Evolutionary conservation across 2,888 invertebrate species (phyloP), one percentile per base, ranked within the genome.

Genomic region (Hypolimnas misippus): DNA sequence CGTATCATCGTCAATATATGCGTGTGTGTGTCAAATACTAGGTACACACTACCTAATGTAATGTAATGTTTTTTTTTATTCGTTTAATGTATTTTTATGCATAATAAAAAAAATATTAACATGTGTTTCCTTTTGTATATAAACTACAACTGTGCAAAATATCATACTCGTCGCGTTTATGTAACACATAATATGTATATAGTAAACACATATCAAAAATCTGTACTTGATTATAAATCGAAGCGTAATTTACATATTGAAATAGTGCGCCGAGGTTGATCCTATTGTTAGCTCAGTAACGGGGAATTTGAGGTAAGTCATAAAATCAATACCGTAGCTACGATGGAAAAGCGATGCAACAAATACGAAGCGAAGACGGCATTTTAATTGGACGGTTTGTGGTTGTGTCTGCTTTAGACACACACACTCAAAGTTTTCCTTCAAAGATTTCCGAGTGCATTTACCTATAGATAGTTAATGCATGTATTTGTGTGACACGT

Each of bases 311-410:
- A 51, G 42, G 14, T n/a, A 42, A 51, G 51, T 50, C n/a, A 58
- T 51, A 42, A 51, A 51, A 58, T 58, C 51, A 42, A 58, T 58
- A 57, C 46, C 17, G 33, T 25, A 17, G 49, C 57, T 50, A 16
- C 57, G 38, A 50, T 50, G 57, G 10, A 14, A 17, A 29, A 51
- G n/a, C 51, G 51, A 40, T 58, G 51, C 50, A 51, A 42, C 40
- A 40, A 42, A 58, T 42, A 33, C 0, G n/a, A 58, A 31, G 10
- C n/a, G 40, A 52, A 58, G 29, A 16, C 21, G 16, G 19, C 51
- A 42, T 44, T 31, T 58, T 16, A 21, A 19, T 31, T 3, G n/a
- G 14, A 12, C 10, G 16, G 17, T 14, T 42, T 42, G 25, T 42
- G 21, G 21, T 7, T 33, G 8, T 33, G 33, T 33, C n/a, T 38